A percentile compares a stretch with the other conserved stretches of the same genome.
phyloP scores from a whole-genome alignment of 2,113 vertebrate species.

The Trogon melanurus region DNA sequence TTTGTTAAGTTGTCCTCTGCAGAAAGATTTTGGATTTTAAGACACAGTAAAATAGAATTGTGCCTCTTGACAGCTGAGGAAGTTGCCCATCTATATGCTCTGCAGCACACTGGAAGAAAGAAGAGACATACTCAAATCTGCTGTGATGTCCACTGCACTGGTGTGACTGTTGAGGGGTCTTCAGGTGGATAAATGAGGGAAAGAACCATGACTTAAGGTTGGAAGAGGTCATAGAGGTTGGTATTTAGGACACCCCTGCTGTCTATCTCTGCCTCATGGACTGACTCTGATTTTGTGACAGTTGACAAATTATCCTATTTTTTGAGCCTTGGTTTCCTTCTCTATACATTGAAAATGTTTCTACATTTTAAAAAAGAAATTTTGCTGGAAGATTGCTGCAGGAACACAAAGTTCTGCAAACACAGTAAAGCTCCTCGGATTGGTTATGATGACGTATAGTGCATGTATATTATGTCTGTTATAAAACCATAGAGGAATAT shows the following conservation, averaged over 20 bases:
- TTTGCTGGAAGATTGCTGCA: background rate
- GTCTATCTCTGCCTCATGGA: background rate
- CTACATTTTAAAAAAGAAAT: background rate
- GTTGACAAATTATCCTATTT: background rate
- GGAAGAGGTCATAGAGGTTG: background rate
- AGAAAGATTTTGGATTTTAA: background rate
- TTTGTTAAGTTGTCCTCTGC: background rate
- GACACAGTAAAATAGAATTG: background rate
- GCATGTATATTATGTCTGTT: background rate
- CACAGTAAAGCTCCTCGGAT: background rate
- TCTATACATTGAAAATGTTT: background rate
- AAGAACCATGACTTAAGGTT: background rate
- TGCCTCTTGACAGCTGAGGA: background rate
- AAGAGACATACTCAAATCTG: background rate
- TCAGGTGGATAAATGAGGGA: background rate
- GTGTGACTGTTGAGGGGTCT: background rate
- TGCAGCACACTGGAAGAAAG: background rate
- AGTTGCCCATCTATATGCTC: background rate
- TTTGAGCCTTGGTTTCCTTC: background rate
- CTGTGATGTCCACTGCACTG: background rate
- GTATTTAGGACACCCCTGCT: background rate
- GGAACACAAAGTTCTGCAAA: background rate
- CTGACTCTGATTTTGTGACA: background rate
- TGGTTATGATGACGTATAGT: background rate
- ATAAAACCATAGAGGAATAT: background rate